Evolutionary conservation across 2,888 invertebrate species (phyloP).

Genomic region (Hipparchia sbordonii): DNA sequence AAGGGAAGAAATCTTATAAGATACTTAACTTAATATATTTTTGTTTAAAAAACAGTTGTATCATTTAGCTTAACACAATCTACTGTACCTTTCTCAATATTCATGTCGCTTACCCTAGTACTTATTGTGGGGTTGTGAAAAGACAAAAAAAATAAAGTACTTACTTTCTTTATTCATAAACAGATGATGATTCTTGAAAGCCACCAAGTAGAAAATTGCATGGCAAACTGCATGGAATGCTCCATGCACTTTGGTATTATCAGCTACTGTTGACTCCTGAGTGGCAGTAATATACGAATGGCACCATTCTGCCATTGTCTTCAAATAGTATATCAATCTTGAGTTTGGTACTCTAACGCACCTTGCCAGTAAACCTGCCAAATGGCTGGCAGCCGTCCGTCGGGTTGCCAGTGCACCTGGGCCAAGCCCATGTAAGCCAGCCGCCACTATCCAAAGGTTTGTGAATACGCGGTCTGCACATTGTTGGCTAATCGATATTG

Average conservation of each 20-base stretch:
- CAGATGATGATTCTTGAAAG: constrained; percentile 93
- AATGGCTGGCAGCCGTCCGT: constrained; percentile 68
- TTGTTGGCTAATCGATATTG: constrained; percentile 75
- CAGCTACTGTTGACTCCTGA: constrained; percentile 78
- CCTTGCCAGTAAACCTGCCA: constrained; percentile 72
- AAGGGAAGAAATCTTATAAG: no score
- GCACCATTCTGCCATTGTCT: constrained; percentile 91
- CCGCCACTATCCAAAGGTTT: constrained; percentile 70
- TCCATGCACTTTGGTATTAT: constrained; percentile 86
- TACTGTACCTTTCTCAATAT: no score
- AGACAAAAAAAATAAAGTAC: not conserved
- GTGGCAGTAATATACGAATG: constrained; percentile 89
- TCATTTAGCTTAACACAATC: no score
- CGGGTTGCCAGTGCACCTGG: constrained; percentile 68
- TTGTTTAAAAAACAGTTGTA: no score
- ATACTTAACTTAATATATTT: no score
- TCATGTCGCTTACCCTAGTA: no score
- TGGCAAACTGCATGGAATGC: constrained; percentile 97
- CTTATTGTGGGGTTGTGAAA: no score
- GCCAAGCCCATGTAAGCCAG: constrained; percentile 64
- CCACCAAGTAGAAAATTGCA: constrained; percentile 95
- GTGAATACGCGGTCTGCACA: constrained; percentile 68
- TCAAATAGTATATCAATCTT: constrained; percentile 60
- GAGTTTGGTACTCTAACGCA: constrained; percentile 70
- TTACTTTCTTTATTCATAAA: constrained; percentile 85